These are phyloP conservation scores for Takifugu ocellatus DNA, from an alignment of 2,797 vertebrate genomes.

Conservation along the genomic window DNA sequence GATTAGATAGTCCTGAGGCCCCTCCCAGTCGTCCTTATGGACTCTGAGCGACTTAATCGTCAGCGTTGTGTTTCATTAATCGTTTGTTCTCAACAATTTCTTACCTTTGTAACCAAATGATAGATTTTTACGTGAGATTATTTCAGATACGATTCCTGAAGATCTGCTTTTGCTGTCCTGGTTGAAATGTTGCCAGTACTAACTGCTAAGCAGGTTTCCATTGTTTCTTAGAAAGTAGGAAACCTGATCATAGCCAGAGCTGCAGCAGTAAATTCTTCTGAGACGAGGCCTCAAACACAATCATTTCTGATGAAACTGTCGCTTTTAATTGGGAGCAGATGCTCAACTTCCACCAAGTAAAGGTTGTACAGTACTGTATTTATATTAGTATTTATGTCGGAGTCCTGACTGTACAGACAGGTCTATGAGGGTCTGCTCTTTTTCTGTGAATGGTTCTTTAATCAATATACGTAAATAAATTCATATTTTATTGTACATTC, in stretches of 20 bases:
- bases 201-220: too few relatives aligned
- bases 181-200: too few relatives aligned
- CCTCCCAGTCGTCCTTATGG: conserved; percentile 13
- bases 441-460: conserved; percentile 51
- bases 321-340: background rate
- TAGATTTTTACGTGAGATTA: background rate
- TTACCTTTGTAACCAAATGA: background rate
- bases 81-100: background rate
- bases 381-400: conserved; percentile 60
- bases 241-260: too few relatives aligned
- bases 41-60: background rate
- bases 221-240: too few relatives aligned
- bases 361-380: conserved; percentile 53
- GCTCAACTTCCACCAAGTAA: conserved; percentile 22
- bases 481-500: conserved; percentile 68
- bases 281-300: too few relatives aligned
- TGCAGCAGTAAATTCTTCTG: too few relatives aligned
- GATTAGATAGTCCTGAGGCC: background rate
- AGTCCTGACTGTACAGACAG: conserved; percentile 20
- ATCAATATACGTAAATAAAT: conserved; percentile 69
- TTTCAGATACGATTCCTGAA: too few relatives aligned
- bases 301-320: too few relatives aligned
- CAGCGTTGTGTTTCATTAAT: background rate
- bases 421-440: conserved; percentile 25
- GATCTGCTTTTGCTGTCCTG: too few relatives aligned